Conservation (phyloP, 2,113 vertebrate genomes). For the Aldabrachelys gigantea region DNA sequence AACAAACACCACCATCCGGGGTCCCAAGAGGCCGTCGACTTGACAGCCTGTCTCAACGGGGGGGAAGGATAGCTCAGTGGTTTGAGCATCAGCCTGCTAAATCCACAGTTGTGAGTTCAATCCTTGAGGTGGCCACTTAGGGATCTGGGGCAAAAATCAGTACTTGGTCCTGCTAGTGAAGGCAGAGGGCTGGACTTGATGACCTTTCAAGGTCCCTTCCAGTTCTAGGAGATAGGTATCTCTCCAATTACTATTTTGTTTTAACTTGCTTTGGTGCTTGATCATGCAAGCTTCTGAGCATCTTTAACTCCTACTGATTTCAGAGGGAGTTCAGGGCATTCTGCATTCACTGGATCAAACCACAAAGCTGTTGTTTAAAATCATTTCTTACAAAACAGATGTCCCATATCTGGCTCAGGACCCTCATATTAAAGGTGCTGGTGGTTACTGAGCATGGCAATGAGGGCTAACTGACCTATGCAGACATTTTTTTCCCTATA, state of each 20-base stretch:
- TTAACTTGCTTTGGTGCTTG: accelerated
- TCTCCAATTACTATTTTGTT: no score
- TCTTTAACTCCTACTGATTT: background rate
- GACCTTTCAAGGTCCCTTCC: no score
- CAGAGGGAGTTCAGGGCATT: background rate
- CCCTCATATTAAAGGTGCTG: background rate
- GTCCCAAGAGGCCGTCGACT: background rate
- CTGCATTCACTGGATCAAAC: background rate
- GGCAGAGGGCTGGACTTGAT: no score
- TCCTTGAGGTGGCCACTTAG: no score
- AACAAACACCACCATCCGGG: background rate
- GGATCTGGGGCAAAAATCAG: no score
- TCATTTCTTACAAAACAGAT: background rate
- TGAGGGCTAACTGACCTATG: background rate
- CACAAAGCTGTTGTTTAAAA: background rate
- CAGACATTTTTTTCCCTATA: background rate
- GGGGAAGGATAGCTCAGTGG: no score
- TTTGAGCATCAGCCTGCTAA: no score
- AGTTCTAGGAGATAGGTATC: no score
- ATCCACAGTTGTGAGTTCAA: no score
- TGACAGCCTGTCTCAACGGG: background rate
- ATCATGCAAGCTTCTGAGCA: accelerated
- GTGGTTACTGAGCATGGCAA: background rate
- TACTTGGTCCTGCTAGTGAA: no score
- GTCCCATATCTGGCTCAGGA: background rate